Evolutionary conservation across 2,888 invertebrate genomes (phyloP), one percentile per base, ranked within the genome.

Genomic region (Drosophila anceps): DNA sequence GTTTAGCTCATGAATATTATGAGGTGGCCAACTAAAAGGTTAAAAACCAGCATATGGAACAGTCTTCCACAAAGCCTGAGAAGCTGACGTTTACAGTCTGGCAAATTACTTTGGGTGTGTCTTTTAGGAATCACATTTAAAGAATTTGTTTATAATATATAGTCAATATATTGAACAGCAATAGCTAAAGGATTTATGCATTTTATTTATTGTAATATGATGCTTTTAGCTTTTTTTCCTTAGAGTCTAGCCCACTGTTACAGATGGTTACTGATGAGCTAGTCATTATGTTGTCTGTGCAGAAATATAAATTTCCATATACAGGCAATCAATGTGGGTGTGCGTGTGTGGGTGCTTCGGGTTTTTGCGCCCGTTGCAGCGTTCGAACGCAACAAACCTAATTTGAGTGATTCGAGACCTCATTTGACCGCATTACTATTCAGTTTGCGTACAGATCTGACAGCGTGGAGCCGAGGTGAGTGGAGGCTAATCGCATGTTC

Each of bases 401-500:
- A 84, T 85, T 84, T 84, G 68, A 76, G 75, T 81, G 79, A 81
- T 81, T 81, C 84, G 53, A 65, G 62, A 70, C 50, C 86, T 84
- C 76, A 82, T 89, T 86, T 75, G 59, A 44, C 57, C 48, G 54
- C 86, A 86, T 86, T 89, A 82, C 88, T 84, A 86, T 86, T 89
- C 86, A 76, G 84, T 55, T 66, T 48, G 78, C 81, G 84, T 89
- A 46, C 53, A n/a, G 39, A 39, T 2, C 53, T 39, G 18, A 6
- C 7, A 13, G 20, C 6, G 29, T 24, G 13, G 24, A 5, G 33
- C 48, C 37, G 66, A 29, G 53, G 33, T 48, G 50, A 48, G 44
- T 37, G 48, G 33, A 18, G 24, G 64, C 24, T 39, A 33, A 24
- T 13, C 27, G 46, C 6, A 48, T 65, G 73, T 69, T 74, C 69